Conservation (phyloP, 2,888 invertebrate genomes). For the Hipparchia semele region DNA sequence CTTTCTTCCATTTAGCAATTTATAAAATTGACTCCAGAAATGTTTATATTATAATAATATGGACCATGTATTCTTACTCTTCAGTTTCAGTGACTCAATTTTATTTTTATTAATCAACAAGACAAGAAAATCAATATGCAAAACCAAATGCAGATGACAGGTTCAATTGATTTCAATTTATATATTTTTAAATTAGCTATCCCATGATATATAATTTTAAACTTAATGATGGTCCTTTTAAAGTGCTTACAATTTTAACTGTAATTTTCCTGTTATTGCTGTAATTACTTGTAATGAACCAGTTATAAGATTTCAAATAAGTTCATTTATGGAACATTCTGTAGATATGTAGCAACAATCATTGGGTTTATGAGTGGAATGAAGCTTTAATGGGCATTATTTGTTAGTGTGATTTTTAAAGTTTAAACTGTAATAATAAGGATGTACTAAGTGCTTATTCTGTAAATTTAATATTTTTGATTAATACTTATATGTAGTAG, state of each 20-base stretch:
- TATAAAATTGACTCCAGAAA: neutral
- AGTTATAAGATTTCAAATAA: slow-evolving; percentile 5
- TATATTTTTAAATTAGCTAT: neutral
- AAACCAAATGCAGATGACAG: neutral
- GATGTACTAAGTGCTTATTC: slow-evolving; percentile 25
- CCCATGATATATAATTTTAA: neutral
- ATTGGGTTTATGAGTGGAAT: slow-evolving; percentile 26
- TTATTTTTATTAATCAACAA: neutral
- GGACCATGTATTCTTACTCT: neutral
- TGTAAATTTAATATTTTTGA: neutral
- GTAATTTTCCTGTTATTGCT: slow-evolving; percentile 14
- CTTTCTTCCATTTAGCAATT: slow-evolving; percentile 17
- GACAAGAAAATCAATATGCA: neutral
- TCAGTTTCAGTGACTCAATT: neutral
- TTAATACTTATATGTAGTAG: slow-evolving; percentile 12
- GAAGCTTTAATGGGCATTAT: slow-evolving; percentile 37
- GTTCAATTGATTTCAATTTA: too few relatives aligned
- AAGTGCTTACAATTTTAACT: neutral
- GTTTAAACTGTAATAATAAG: slow-evolving; percentile 21
- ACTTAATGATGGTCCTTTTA: neutral
- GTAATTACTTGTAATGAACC: neutral
- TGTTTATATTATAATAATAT: neutral
- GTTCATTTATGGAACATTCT: slow-evolving; percentile 4
- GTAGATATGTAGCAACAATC: neutral
- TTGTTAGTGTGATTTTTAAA: slow-evolving; percentile 33